Evolutionary conservation across 2,888 invertebrate species (phyloP), one percentile per base, ranked within the genome.

Genomic region (Spisula solida): DNA sequence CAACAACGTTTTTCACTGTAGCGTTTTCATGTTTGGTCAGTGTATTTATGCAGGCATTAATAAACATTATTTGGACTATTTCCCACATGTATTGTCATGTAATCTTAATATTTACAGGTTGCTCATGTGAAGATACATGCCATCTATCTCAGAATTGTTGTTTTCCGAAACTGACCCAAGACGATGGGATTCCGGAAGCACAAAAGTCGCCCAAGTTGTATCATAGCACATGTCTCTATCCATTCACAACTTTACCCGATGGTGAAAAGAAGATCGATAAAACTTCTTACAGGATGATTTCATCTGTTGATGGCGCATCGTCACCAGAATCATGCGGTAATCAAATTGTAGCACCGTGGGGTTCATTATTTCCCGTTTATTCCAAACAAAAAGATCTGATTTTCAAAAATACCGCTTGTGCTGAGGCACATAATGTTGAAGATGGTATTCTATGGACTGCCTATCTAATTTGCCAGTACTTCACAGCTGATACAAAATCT

Each of bases 321-420:
- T 25, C 60, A n/a, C 10, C n/a, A 12, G 60, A 66, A 25, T 4
- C 60, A 25, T 66, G 60, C 10, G 60, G 60, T 10, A 8, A 66
- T 25, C 0, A 66, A 25, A 66, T 25, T 4, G 60, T 66, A 5
- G n/a, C 60, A 66, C 12, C 60, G 8, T 66, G 60, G 60, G 60
- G 60, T 66, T 66, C 60, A 10, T 25, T 66, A n/a, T 66, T 25
- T 66, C 60, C 60, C 4, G 60, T 66, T 25, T 66, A 66, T 25
- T 66, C 60, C n/a, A 66, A 66, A 66, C 25, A 66, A 66, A 66
- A 66, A 66, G 25, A 66, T 6, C 10, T 66, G 60, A n/a, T 66
- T 25, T 66, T 66, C 25, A 66, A 66, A 25, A 66, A 66, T 66
- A 8, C 60, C 4, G 25, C 25, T 25, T 66, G 60, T 25, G 60